Percentiles rank a stretch among this genome's conserved stretches.
Conservation (phyloP, 1,140 invertebrate species). For the Calycopis cecrops region DNA sequence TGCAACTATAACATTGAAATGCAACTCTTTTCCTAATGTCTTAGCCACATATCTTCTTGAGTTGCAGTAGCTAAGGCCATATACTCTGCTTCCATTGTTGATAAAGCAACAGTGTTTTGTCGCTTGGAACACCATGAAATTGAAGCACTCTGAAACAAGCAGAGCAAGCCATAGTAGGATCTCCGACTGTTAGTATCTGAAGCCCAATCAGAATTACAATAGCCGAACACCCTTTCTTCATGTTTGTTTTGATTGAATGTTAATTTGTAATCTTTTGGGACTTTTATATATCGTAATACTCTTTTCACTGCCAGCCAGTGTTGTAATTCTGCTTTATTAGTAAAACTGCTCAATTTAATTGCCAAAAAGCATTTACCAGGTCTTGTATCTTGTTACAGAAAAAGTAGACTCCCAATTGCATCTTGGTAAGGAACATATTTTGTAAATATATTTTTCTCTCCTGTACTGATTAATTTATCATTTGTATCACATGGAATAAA, state of each 20-base stretch:
- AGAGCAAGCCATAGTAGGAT: conserved; percentile 8
- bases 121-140: conserved; percentile 12
- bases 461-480: conserved; percentile 30
- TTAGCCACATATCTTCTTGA: conserved; percentile 12
- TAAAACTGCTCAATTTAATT: conserved; percentile 11
- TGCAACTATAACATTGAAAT: not conserved
- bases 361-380: conserved; percentile 6
- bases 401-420: conserved; percentile 39
- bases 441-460: conserved; percentile 15
- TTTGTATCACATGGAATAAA: conserved; percentile 40
- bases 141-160: conserved; percentile 12
- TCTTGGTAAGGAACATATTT: conserved; percentile 28
- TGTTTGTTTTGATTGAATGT: conserved; percentile 11
- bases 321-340: conserved; percentile 9
- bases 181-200: conserved; percentile 5
- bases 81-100: conserved; percentile 11
- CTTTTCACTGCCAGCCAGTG: conserved; percentile 12
- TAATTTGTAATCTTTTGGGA: conserved; percentile 2
- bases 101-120: conserved; percentile 12
- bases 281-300: conserved; percentile 11
- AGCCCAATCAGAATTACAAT: conserved; percentile 14
- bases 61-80: conserved; percentile 11
- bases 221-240: conserved; percentile 8
- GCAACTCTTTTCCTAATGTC: conserved; percentile 4
- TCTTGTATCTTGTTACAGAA: conserved; percentile 28